A percentile compares a stretch with the other conserved stretches of the same genome.
phyloP scores from a whole-genome alignment of 2,888 invertebrate species.

The Rhamnusium bicolor region DNA sequence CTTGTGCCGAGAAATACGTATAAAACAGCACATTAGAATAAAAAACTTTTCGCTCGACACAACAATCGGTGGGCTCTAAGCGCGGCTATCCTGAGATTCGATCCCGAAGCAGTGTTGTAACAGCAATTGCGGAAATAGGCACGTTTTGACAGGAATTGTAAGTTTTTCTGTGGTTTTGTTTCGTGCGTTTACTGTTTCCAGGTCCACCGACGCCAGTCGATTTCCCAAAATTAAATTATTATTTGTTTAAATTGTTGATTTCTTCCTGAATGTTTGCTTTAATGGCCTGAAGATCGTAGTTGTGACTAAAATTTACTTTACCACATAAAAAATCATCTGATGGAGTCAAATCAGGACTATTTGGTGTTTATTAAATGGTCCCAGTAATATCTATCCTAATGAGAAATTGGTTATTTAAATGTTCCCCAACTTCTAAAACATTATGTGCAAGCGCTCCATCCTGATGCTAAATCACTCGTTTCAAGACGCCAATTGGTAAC shows the following conservation, averaged over 20 bases:
- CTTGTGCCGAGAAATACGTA: no score
- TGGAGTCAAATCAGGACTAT: not conserved
- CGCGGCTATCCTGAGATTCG: no score
- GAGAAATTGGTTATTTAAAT: not conserved
- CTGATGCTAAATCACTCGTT: not conserved
- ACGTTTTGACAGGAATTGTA: no score
- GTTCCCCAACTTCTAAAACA: not conserved
- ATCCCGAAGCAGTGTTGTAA: no score
- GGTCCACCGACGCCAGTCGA: no score
- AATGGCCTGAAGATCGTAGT: not conserved
- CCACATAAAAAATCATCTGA: not conserved
- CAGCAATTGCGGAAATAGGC: no score
- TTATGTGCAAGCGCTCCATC: not conserved
- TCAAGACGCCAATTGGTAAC: not conserved
- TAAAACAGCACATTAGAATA: no score
- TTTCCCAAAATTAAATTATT: no score
- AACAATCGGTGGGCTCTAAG: no score
- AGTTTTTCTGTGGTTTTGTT: no score
- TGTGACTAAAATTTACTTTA: not conserved
- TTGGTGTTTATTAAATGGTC: not conserved
- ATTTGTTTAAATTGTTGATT: not conserved
- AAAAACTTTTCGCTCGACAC: no score
- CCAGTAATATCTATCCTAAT: not conserved
- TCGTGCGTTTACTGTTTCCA: no score
- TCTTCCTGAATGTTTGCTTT: not conserved